Conservation (phyloP, 2,888 invertebrate species). For the Melinaea menophilus region DNA sequence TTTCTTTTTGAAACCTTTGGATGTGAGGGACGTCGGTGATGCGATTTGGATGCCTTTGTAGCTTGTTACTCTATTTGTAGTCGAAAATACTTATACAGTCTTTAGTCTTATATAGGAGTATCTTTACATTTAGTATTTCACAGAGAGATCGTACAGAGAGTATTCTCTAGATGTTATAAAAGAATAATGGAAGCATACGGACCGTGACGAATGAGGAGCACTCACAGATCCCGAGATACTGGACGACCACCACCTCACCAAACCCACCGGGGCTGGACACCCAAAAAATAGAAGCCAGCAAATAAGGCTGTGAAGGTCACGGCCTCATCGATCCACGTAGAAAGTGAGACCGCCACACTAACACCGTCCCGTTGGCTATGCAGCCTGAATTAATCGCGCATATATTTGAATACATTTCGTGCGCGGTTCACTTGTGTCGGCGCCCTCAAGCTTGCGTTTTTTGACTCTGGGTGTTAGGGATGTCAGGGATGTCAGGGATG, state of each 20-base stretch:
- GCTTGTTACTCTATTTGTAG: neutral
- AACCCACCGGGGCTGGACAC: neutral
- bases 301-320: constrained; percentile 75
- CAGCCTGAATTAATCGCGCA: constrained; percentile 79
- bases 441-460: constrained; percentile 75
- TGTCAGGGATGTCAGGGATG: neutral
- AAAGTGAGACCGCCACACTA: constrained; percentile 78
- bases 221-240: no score
- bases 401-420: constrained; percentile 76
- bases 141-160: no score
- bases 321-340: constrained; percentile 77
- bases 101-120: neutral
- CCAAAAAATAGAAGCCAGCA: constrained; percentile 64
- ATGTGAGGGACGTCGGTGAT: constrained; percentile 53
- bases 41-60: constrained; percentile 38
- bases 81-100: neutral
- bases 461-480: constrained; percentile 28
- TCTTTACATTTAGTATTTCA: neutral
- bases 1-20: constrained; percentile 65
- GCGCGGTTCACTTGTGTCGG: constrained; percentile 70
- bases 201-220: no score
- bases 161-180: no score
- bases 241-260: neutral
- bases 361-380: constrained; percentile 78
- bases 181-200: no score